Evolutionary conservation across 2,888 invertebrate species (phyloP).

Genomic region (Heliconius hortense): DNA sequence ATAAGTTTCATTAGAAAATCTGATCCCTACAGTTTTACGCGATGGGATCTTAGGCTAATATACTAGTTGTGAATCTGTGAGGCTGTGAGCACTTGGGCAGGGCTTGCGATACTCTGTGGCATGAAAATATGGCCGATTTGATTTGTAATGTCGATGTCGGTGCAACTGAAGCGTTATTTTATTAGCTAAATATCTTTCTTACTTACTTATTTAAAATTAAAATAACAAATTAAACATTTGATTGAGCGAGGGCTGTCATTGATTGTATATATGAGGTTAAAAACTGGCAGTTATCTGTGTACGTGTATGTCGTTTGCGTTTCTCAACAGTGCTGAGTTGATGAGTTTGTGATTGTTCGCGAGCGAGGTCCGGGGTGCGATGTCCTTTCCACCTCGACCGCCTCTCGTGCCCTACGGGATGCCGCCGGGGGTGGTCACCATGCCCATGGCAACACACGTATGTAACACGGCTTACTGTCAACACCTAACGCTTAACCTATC

Average conservation of each 20-base stretch:
- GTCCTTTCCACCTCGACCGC: conserved; percentile 95
- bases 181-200: conserved; percentile 20
- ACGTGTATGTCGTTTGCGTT: conserved; percentile 43
- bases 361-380: conserved; percentile 69
- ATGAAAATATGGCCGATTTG: conserved; percentile 47
- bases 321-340: conserved; percentile 43
- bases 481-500: conserved; percentile 35
- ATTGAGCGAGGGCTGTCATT: not conserved
- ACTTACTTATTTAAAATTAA: conserved; percentile 13
- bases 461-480: conserved; percentile 54
- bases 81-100: too few species aligned
- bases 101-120: conserved; percentile 17
- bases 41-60: too few species aligned
- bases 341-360: conserved; percentile 42
- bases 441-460: conserved; percentile 88
- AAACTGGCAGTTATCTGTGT: conserved; percentile 28
- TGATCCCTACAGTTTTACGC: too few species aligned
- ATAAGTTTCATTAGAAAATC: too few species aligned
- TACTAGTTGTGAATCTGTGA: too few species aligned
- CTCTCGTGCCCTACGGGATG: conserved; percentile 88
- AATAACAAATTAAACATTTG: conserved; percentile 17
- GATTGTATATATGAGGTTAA: conserved; percentile 19
- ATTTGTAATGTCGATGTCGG: conserved; percentile 44
- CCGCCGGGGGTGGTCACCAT: conserved; percentile 88
- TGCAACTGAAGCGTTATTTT: conserved; percentile 36